Conservation (phyloP, 2,797 vertebrate genomes). For the Poeciliopsis gracilis region DNA sequence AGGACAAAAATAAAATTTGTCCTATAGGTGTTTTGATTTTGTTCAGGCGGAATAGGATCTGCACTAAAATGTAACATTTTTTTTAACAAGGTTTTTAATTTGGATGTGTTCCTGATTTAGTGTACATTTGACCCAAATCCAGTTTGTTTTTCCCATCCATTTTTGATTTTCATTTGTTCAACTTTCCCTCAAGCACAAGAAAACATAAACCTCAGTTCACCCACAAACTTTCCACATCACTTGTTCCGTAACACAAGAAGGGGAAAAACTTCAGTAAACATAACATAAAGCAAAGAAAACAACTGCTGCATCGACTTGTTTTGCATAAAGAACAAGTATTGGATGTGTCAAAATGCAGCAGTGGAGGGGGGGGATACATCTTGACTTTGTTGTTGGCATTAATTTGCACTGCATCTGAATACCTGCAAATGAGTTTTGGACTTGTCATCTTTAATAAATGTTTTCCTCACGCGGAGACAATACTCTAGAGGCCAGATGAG, state of each 20-base stretch:
- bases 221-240: constrained; percentile 18
- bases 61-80: background rate
- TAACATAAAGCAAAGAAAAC: constrained; percentile 15
- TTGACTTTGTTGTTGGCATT: constrained; percentile 50
- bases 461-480: constrained; percentile 26
- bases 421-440: constrained; percentile 43
- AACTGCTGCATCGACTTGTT: constrained; percentile 34
- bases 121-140: background rate
- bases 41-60: background rate
- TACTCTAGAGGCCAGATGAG: constrained; percentile 49
- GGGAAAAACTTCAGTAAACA: constrained; percentile 20
- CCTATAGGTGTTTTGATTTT: background rate
- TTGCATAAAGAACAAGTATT: constrained; percentile 27
- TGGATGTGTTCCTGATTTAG: background rate
- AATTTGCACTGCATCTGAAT: constrained; percentile 46
- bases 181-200: background rate
- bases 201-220: constrained; percentile 16
- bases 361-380: constrained; percentile 26
- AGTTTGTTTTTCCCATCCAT: background rate
- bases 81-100: background rate
- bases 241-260: constrained; percentile 9
- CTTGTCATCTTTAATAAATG: constrained; percentile 59
- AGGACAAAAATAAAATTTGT: background rate
- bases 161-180: background rate
- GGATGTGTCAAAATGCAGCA: constrained; percentile 32